These are phyloP conservation scores for Proterorhinus semilunaris DNA, from an alignment of 2,113 vertebrate genomes.

Conservation along the genomic window DNA sequence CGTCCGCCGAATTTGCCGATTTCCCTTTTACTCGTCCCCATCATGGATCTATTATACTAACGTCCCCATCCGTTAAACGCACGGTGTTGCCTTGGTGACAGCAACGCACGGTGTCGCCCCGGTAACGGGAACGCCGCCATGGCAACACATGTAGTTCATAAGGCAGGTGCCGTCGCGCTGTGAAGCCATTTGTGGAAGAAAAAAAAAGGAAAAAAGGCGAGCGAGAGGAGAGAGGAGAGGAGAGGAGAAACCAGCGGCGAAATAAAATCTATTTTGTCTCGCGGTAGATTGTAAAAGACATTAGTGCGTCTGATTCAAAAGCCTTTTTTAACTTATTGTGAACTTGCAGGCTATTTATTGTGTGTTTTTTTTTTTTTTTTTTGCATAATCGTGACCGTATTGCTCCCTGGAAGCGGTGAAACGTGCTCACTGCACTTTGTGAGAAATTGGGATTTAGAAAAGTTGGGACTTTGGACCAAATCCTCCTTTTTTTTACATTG, in stretches of 20 bases:
- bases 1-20: slow-evolving; percentile 33
- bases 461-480: too few relatives aligned
- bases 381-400: too few relatives aligned
- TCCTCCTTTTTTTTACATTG: too few relatives aligned
- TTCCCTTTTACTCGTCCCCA: neutral
- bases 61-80: neutral
- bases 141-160: slow-evolving; percentile 71
- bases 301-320: neutral
- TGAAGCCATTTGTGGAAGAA: slow-evolving; percentile 78
- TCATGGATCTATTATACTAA: too few relatives aligned
- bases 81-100: slow-evolving; percentile 42
- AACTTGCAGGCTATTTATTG: too few relatives aligned
- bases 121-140: slow-evolving; percentile 73
- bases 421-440: too few relatives aligned
- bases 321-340: too few relatives aligned
- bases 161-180: slow-evolving; percentile 82
- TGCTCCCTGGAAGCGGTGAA: too few relatives aligned
- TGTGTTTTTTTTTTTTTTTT: too few relatives aligned
- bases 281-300: neutral
- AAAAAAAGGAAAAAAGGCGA: slow-evolving; percentile 6
- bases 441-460: too few relatives aligned
- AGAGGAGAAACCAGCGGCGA: slow-evolving; percentile 72
- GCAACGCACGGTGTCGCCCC: slow-evolving; percentile 65
- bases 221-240: slow-evolving; percentile 43
- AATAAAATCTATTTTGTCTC: too few relatives aligned